Conservation (phyloP, 2,797 vertebrate species). For the Danio jaintianensis region DNA sequence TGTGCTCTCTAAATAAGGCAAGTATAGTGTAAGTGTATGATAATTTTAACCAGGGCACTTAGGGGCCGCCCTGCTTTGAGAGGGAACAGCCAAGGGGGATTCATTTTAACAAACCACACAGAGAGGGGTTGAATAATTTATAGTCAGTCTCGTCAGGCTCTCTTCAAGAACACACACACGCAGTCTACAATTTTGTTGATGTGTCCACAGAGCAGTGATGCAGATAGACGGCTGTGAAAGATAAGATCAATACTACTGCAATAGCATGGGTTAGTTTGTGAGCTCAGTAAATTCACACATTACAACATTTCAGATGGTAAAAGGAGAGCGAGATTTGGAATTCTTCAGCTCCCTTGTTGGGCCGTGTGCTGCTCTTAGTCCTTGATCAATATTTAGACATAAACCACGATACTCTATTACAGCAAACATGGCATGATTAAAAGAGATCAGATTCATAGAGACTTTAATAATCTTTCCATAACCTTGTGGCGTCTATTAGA, state of each 20-base stretch:
- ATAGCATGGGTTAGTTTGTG: slow-evolving; percentile 59
- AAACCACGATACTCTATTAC: slow-evolving; percentile 52
- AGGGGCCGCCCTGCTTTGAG: slow-evolving; percentile 53
- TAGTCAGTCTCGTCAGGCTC: slow-evolving; percentile 47
- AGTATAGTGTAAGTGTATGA: slow-evolving; percentile 56
- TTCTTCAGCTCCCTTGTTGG: background rate
- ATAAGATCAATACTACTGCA: slow-evolving; percentile 72
- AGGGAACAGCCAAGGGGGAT: slow-evolving; percentile 60
- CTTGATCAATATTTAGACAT: slow-evolving; percentile 71
- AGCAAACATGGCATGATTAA: slow-evolving; percentile 34
- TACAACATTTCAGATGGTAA: slow-evolving; percentile 49
- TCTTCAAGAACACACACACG: slow-evolving; percentile 53
- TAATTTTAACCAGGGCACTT: slow-evolving; percentile 65
- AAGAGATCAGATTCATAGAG: slow-evolving; percentile 57
- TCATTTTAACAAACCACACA: slow-evolving; percentile 65
- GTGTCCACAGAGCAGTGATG: slow-evolving; percentile 51
- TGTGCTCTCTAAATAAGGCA: slow-evolving; percentile 66
- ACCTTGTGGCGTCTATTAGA: too few relatives aligned
- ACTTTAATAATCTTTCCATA: too few relatives aligned
- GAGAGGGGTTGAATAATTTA: slow-evolving; percentile 73
- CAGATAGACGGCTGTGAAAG: slow-evolving; percentile 66
- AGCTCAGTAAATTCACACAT: slow-evolving; percentile 74
- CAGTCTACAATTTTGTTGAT: slow-evolving; percentile 28
- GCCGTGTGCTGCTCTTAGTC: slow-evolving; percentile 50
- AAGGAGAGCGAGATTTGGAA: slow-evolving; percentile 3